Evolutionary conservation across 1,140 invertebrate genomes (phyloP).

Genomic region (Danaus plexippus): DNA sequence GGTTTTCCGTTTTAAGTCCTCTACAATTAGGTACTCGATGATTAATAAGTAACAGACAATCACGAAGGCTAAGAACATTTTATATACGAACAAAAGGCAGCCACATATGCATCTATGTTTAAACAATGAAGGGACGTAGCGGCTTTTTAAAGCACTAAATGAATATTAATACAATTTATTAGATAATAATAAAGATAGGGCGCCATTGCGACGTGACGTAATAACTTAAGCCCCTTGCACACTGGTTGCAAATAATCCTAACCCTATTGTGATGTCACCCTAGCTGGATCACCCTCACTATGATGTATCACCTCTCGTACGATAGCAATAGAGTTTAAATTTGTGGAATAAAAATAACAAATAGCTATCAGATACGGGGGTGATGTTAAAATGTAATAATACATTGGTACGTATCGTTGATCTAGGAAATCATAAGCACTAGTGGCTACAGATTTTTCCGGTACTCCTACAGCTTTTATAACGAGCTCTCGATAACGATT

Average conservation of each 20-base stretch:
- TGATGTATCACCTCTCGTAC: slow-evolving; percentile 11
- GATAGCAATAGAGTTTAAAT: slow-evolving; percentile 20
- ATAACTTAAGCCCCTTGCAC: slow-evolving; percentile 57
- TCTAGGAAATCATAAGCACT: slow-evolving; percentile 26
- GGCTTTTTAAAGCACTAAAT: slow-evolving; percentile 17
- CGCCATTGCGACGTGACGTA: slow-evolving; percentile 52
- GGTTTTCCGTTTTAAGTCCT: too few relatives aligned
- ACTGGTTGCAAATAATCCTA: slow-evolving; percentile 42
- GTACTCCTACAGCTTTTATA: slow-evolving; percentile 15
- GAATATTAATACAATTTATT: slow-evolving; percentile 39
- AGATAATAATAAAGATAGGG: slow-evolving; percentile 41
- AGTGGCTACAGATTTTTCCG: slow-evolving; percentile 22
- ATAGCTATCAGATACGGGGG: slow-evolving; percentile 28
- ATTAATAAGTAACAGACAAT: too few relatives aligned
- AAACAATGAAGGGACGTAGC: slow-evolving; percentile 23
- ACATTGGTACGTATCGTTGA: slow-evolving; percentile 22
- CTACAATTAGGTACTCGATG: too few relatives aligned
- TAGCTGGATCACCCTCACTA: slow-evolving; percentile 37
- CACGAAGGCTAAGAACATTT: neutral
- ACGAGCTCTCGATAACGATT: slow-evolving; percentile 10
- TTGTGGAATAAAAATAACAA: slow-evolving; percentile 17
- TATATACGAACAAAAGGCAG: slow-evolving; percentile 13
- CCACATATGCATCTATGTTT: slow-evolving; percentile 6
- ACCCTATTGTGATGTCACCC: slow-evolving; percentile 48
- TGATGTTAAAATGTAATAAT: slow-evolving; percentile 39